Evolutionary conservation across 2,797 vertebrate genomes (phyloP), one percentile per base, ranked within the genome.

Genomic region (Chrysocyon brachyurus): DNA sequence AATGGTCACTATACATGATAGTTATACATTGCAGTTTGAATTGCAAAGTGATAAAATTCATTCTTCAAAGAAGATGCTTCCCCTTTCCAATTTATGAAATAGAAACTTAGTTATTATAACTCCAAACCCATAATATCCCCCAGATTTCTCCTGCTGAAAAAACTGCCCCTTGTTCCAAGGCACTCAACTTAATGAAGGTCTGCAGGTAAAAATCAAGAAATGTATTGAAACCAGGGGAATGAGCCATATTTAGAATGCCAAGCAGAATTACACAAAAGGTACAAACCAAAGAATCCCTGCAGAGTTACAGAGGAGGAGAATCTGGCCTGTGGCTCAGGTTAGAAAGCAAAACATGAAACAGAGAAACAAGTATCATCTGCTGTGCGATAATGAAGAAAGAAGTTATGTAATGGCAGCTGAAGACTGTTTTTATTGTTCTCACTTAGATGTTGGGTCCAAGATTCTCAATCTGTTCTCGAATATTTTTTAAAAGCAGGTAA

Each of bases 281-380:
- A 95, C 46, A 92, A 90, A 77, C 4, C 33, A 63, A 87, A 94
- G 96, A 89, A 90, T 75, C 52, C 96, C 94, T 66, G 64, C 75
- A 90, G 92, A 89, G 75, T 96, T 79, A 93, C 95, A 93, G 91
- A 96, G 96, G 92, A 97, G 84, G 86, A 79, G 75, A 96, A 95
- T 95, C 56, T 96, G 94, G 83, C 79, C 96, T 91, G 46, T 93
- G 79, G 63, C 78, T 97, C 88, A 90, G 90, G 97, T 95, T 98
- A 96, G 90, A 95, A 96, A 91, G 89, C 59, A 94, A 94, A 97
- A 97, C 72, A 68, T 87, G 63, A 96, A 97, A 92, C 78, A 87
- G 77, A 92, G 88, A 97, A 96, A 75, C 72, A 97, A 97, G 92
- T 91, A 90, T 95, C 82, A 77, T 96, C 94, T 97, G 90, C 83